These are phyloP conservation scores for Neogale vison DNA, from an alignment of 2,113 vertebrate genomes.

Conservation along the genomic window DNA sequence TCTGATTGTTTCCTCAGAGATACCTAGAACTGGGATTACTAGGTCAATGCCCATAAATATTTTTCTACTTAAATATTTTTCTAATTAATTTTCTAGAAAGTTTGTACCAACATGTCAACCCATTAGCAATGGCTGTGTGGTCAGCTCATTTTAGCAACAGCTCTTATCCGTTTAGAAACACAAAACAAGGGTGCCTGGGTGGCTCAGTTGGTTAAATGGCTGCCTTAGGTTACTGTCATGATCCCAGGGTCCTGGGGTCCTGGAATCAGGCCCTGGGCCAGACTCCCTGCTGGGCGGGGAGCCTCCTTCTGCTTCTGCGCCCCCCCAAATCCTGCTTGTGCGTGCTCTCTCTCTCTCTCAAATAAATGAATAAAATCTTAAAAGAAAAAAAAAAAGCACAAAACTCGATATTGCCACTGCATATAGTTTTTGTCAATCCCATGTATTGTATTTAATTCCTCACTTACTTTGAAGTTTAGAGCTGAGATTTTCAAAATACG, in stretches of 20 bases:
- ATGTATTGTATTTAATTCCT: not conserved
- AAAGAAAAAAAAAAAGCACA: too few relatives aligned
- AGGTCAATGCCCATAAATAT: not conserved
- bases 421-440: not conserved
- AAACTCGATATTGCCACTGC: too few relatives aligned
- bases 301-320: not conserved
- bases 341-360: not conserved
- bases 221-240: not conserved
- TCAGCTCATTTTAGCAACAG: not conserved
- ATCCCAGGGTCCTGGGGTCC: not conserved
- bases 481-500: not conserved
- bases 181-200: not conserved
- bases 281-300: not conserved
- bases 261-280: not conserved
- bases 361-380: not conserved
- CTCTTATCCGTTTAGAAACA: not conserved
- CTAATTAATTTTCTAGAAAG: slow-evolving; percentile 10
- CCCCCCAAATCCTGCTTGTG: not conserved
- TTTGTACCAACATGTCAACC: not conserved
- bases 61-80: not conserved
- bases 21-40: not conserved
- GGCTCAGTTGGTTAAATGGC: not conserved
- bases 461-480: not conserved
- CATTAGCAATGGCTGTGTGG: not conserved
- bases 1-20: slow-evolving; percentile 17